phyloP scores from a whole-genome alignment of 2,797 vertebrate species.

The Sitta carolinensis region DNA sequence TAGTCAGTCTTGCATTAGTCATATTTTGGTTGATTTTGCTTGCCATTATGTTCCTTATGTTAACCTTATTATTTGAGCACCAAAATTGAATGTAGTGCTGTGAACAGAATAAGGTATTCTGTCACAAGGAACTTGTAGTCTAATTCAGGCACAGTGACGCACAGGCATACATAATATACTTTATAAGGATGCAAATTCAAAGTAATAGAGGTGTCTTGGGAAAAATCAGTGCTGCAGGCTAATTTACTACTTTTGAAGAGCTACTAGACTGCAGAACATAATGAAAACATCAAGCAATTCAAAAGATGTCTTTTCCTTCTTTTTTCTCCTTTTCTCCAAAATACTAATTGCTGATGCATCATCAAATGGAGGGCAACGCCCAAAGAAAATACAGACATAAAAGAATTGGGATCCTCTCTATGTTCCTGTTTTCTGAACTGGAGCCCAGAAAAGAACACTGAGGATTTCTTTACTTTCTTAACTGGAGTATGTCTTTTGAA shows the following conservation, averaged over 20 bases:
- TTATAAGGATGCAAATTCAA: slow-evolving; percentile 38
- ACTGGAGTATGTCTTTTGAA: background rate
- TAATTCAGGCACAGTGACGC: slow-evolving; percentile 43
- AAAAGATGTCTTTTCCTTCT: background rate
- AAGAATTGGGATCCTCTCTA: background rate
- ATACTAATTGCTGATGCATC: background rate
- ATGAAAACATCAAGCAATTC: background rate
- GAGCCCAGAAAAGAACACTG: background rate
- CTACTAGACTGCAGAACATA: background rate
- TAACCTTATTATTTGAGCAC: slow-evolving; percentile 7
- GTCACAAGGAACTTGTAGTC: background rate
- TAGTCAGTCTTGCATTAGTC: background rate
- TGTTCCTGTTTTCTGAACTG: background rate
- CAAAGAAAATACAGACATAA: background rate
- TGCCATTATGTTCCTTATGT: background rate
- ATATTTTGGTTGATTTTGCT: background rate
- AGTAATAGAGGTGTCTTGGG: slow-evolving; percentile 32
- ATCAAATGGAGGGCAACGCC: background rate
- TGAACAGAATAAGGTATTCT: slow-evolving; percentile 43
- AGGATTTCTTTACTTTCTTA: background rate
- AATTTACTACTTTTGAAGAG: slow-evolving; percentile 22
- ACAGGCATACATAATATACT: slow-evolving; percentile 38
- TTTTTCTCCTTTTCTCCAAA: background rate
- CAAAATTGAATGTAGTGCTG: background rate
- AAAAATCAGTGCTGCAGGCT: slow-evolving; percentile 42